phyloP scores from a whole-genome alignment of 2,113 vertebrate genomes.

The Eonycteris spelaea region DNA sequence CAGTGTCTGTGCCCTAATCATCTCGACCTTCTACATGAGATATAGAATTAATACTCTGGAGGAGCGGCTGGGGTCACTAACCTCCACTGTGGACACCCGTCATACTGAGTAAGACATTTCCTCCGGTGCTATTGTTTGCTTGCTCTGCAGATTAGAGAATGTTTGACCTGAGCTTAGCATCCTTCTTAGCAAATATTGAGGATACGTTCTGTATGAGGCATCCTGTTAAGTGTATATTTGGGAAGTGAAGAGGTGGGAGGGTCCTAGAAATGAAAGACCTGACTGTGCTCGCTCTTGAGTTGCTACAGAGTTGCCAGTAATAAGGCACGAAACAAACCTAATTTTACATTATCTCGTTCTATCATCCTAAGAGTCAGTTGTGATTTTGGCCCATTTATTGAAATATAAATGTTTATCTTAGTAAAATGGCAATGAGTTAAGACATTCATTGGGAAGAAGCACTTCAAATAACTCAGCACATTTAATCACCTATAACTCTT shows the following conservation, averaged over 20 bases:
- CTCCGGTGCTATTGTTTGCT: neutral
- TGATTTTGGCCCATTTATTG: slow-evolving; percentile 29
- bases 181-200: neutral
- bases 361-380: neutral
- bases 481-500: neutral
- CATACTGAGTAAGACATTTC: slow-evolving; percentile 84
- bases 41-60: slow-evolving; percentile 91
- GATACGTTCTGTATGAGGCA: neutral
- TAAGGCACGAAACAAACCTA: neutral
- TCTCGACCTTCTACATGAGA: slow-evolving; percentile 94
- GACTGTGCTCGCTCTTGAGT: neutral
- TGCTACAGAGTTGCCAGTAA: neutral
- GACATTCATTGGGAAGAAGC: neutral
- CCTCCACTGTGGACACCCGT: slow-evolving; percentile 81
- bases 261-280: neutral
- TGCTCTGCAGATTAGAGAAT: neutral
- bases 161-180: neutral
- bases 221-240: neutral
- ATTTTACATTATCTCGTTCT: neutral
- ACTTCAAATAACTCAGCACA: neutral
- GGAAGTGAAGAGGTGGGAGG: neutral
- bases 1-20: slow-evolving; percentile 90
- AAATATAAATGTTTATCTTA: neutral
- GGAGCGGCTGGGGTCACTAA: slow-evolving; percentile 85
- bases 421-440: neutral